Conservation (phyloP, 2,888 invertebrate genomes). For the Cetonia aurata region DNA sequence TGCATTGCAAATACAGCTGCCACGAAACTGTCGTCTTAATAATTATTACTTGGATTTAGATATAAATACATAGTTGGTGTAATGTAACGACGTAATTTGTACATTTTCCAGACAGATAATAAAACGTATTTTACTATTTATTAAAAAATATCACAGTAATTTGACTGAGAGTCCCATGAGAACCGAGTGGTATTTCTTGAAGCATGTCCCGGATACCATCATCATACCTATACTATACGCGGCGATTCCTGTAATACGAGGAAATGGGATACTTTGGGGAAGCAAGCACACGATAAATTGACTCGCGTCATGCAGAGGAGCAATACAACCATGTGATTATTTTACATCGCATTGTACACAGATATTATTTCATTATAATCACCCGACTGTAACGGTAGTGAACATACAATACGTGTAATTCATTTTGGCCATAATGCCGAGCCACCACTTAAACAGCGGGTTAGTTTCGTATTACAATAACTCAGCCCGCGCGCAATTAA, state of each 20-base stretch:
- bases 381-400: conserved; percentile 35
- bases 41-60: too few species aligned
- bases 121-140: conserved; percentile 1
- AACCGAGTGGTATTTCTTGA: conserved; percentile 13
- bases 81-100: too few species aligned
- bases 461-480: conserved; percentile 40
- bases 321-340: conserved; percentile 38
- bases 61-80: too few species aligned
- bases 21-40: too few species aligned
- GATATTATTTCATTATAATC: conserved; percentile 39
- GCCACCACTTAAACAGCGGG: conserved; percentile 38
- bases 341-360: conserved; percentile 28
- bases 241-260: conserved; percentile 20
- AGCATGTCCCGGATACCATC: conserved; percentile 18
- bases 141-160: conserved; percentile 21
- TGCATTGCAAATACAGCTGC: too few species aligned
- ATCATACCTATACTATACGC: conserved; percentile 2
- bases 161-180: conserved; percentile 4
- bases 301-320: conserved; percentile 33
- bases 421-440: conserved; percentile 29
- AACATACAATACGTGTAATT: conserved; percentile 36
- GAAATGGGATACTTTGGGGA: conserved; percentile 37
- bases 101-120: background rate
- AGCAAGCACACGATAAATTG: conserved; percentile 26
- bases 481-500: conserved; percentile 29